Percentiles rank a stretch among this genome's conserved stretches.
These are phyloP conservation scores for Propithecus perrieri DNA, from an alignment of 2,797 vertebrate genomes.

Conservation along the genomic window DNA sequence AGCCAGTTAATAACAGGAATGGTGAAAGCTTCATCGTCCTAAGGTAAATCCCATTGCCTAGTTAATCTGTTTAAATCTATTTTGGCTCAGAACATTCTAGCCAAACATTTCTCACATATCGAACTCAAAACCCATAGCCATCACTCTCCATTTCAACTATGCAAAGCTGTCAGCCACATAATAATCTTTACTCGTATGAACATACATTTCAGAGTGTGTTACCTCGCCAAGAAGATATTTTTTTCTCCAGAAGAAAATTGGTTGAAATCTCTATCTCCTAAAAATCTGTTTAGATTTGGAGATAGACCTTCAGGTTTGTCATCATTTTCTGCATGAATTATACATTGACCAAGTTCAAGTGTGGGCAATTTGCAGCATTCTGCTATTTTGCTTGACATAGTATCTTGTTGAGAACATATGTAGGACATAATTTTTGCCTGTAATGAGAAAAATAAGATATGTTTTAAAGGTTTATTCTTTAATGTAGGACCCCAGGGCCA, in stretches of 20 bases:
- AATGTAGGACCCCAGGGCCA: neutral
- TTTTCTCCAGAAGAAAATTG: conserved; percentile 70
- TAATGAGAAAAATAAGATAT: neutral
- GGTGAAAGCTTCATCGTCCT: neutral
- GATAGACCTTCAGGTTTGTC: conserved; percentile 69
- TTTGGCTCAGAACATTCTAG: neutral
- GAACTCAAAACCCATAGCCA: neutral
- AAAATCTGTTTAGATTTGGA: conserved; percentile 55
- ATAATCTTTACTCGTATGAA: neutral
- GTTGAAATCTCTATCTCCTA: conserved; percentile 72
- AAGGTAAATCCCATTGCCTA: neutral
- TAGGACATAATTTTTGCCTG: conserved; percentile 74
- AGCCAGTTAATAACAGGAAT: neutral
- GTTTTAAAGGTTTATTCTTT: neutral
- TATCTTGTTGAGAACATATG: conserved; percentile 72
- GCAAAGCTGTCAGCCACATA: neutral
- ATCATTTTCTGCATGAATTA: conserved; percentile 73
- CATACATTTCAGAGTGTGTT: neutral
- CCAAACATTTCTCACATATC: neutral
- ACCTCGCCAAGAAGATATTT: conserved; percentile 77
- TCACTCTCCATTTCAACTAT: neutral
- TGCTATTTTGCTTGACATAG: conserved; percentile 68
- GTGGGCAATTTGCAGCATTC: conserved; percentile 73
- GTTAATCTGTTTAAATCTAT: neutral
- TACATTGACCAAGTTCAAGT: conserved; percentile 73